Evolutionary conservation across 30 jellyfish, hydroid and myxozoan species (phyloP), one percentile per base, ranked within the genome.

Genomic region (Cassiopea andromeda): DNA sequence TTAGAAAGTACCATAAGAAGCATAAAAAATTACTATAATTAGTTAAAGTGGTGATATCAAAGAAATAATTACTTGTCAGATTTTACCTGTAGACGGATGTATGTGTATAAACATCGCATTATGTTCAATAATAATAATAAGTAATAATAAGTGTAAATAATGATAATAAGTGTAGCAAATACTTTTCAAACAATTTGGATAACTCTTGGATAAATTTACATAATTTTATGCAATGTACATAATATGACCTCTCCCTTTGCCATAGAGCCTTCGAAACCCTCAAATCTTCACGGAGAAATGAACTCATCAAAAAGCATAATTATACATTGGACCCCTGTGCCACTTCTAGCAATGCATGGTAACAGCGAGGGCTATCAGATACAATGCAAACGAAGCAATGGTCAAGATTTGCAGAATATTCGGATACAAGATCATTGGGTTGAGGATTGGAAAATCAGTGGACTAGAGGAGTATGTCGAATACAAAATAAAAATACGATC

Each of bases 331-430:
- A 49, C 77, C n/a, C 54, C 85, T 1, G 73, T 78, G 8, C 86
- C 90, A 48, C 66, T 87, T 5, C 1, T 69, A 18, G 19, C 48
- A 46, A 87, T 87, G 94, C 47, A 78, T 19, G 94, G 94, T 13
- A 87, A 87, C 78, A 77, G 90, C 46, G 85, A 61, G 48, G 94
- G 94, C 57, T 87, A 87, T 59, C 58, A 68, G 44, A 44, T 87
- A 44, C 57, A 60, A 43, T 77, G 66, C 60, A 47, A 46, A 59
- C 87, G 74, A 19, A 43, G 61, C 5, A 49, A 66, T 14, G 15
- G 50, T 14, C 58, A 60, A 1, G 44, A 78, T 27, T 77, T 84
- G 89, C 77, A 44, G 66, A n/a, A 13, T 2, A 38, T 77, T 6
- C 70, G 81, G 16, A 70, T 87, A 7, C 78, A 8, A 13, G 76